Evolutionary conservation across 1,140 invertebrate species (phyloP), one percentile per base, ranked within the genome.

Genomic region (Condylostylus longicornis): DNA sequence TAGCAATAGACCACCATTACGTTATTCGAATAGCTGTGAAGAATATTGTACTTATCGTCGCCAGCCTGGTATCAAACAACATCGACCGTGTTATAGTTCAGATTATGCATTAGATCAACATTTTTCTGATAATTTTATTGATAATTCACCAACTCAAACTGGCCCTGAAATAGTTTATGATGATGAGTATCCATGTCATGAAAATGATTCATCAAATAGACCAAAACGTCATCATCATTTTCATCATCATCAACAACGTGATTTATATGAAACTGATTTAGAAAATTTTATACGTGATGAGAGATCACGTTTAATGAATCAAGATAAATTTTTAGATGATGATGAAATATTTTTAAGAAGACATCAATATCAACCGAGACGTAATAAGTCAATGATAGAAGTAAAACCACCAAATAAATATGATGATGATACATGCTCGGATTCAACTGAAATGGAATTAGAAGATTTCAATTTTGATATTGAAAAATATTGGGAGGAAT

Each of bases 391-490:
- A 4, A 32, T 57, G 44, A 38, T 61, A 19, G 58, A 61, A 33
- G 56, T 61, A 38, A 54, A 52, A 36, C 54, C 51, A 7, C 45
- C 57, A 1, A 51, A 33, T n/a, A 44, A 50, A 10, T 60, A 45
- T 20, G 58, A 61, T 35, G 58, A 61, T 28, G 57, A 61, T 36
- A 57, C 53, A 21, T 56, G 53, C 38, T 58, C 54, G 7, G 57
- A 61, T 17, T 55, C 57, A 14, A 61, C 58, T 1, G 57, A 58
- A 44, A 53, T 58, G 18, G 58, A 61, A 21, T 37, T 61, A 20
- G 53, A 61, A 39, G 58, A 61, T 28, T 61, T 61, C 15, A 61
- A 60, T 41, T 54, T 61, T 18, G 58, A 61, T 29, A 45, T 61
- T 35, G 57, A 55, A 28, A 61, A 59, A 40, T 59, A 60, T 40